phyloP scores from a whole-genome alignment of 2,888 invertebrate genomes.

The Fragum whitleyi region DNA sequence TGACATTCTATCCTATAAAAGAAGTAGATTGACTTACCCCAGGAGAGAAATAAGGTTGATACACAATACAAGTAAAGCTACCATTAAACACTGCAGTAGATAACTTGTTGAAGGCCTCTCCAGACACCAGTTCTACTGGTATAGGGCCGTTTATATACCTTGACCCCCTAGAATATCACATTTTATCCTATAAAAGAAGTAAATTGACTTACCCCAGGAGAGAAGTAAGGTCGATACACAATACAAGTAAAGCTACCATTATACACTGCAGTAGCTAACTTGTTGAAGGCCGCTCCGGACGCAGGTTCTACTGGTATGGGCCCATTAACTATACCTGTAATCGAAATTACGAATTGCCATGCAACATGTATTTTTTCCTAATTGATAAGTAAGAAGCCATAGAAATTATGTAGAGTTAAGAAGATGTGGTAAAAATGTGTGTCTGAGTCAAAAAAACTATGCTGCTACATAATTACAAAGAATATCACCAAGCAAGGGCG shows the following conservation, averaged over 20 bases:
- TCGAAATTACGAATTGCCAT: too few species aligned
- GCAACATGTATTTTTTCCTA: too few species aligned
- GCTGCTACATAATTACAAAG: too few species aligned
- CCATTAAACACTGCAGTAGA: conserved; percentile 40
- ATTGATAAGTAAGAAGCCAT: too few species aligned
- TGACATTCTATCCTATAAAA: too few species aligned
- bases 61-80: conserved; percentile 11
- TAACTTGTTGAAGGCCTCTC: conserved; percentile 62
- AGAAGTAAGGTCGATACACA: not conserved
- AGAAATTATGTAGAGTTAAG: too few species aligned
- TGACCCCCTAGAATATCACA: too few species aligned
- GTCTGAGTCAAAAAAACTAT: too few species aligned
- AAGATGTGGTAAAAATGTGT: too few species aligned
- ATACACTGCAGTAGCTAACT: conserved; percentile 53
- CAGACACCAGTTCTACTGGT: conserved; percentile 39
- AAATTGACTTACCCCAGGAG: not conserved
- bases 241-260: conserved; percentile 11
- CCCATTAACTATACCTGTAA: conserved; percentile 67
- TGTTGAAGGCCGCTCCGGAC: conserved; percentile 54
- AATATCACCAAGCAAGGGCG: too few species aligned
- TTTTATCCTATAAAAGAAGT: too few species aligned
- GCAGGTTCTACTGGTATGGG: conserved; percentile 44
- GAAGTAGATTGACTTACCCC: not conserved
- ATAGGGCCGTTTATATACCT: conserved; percentile 67
- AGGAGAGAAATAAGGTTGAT: not conserved